These are phyloP conservation scores for Falco naumanni DNA, from an alignment of 2,797 vertebrate species.

Conservation along the genomic window DNA sequence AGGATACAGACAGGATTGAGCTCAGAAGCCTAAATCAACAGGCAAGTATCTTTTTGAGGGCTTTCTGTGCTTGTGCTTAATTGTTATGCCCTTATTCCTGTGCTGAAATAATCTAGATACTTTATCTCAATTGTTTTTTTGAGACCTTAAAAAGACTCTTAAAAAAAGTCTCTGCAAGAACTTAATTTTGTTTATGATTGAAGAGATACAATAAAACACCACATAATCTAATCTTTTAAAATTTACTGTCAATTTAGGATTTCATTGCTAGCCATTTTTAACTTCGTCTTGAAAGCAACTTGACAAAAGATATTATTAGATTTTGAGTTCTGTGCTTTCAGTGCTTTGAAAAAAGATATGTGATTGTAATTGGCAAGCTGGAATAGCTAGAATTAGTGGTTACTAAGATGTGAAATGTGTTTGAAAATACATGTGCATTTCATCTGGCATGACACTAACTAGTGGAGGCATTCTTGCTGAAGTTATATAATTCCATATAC, in stretches of 20 bases:
- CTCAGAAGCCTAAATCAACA: background rate
- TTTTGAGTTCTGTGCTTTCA: background rate
- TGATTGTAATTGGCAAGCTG: background rate
- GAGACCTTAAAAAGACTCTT: background rate
- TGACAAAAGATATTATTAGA: background rate
- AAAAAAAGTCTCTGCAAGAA: background rate
- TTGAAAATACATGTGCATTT: constrained; percentile 16
- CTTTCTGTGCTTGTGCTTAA: background rate
- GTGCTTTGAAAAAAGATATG: background rate
- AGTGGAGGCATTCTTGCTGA: background rate
- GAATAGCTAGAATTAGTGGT: background rate
- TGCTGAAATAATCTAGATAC: background rate
- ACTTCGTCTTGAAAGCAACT: background rate
- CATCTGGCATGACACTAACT: background rate
- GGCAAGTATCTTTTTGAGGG: background rate
- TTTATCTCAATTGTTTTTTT: background rate
- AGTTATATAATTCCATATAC: background rate
- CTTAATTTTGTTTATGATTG: background rate
- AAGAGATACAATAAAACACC: background rate
- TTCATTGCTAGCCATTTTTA: background rate
- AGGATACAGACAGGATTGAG: background rate
- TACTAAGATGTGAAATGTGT: background rate
- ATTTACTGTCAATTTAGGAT: background rate
- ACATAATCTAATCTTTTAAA: background rate
- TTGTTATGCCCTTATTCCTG: background rate